phyloP scores from a whole-genome alignment of 2,113 vertebrate species.

The Morone saxatilis region DNA sequence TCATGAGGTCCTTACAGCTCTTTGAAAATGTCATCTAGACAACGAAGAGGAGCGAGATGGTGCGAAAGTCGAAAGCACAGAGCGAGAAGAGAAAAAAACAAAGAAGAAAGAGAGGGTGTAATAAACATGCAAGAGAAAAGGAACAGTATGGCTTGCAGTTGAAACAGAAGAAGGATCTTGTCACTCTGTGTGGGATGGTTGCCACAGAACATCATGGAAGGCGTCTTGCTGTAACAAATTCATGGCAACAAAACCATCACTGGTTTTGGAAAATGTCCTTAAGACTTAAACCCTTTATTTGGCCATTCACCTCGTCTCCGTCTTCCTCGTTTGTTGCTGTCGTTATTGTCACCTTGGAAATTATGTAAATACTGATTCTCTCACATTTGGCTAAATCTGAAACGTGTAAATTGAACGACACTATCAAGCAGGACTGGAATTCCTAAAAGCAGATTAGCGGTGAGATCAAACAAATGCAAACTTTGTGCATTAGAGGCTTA shows the following conservation, averaged over 20 bases:
- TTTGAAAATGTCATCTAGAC: constrained; percentile 97
- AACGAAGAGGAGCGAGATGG: background rate
- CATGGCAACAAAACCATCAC: constrained; percentile 12
- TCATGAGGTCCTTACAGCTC: constrained; percentile 96
- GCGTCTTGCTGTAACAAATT: constrained; percentile 46
- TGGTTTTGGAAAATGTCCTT: constrained; percentile 38
- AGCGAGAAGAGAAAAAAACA: constrained; percentile 10
- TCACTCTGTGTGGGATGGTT: constrained; percentile 22
- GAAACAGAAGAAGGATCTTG: constrained; percentile 31
- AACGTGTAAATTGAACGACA: constrained; percentile 17
- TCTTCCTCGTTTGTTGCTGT: constrained; percentile 43
- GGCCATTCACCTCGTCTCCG: constrained; percentile 38
- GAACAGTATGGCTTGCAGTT: constrained; percentile 19
- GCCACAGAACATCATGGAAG: constrained; percentile 23
- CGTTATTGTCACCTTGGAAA: constrained; percentile 34
- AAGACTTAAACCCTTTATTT: constrained; percentile 50
- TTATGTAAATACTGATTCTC: constrained; percentile 59
- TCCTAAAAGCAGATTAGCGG: constrained; percentile 28
- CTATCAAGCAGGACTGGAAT: constrained; percentile 30
- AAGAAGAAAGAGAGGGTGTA: constrained; percentile 11
- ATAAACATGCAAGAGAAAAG: constrained; percentile 12
- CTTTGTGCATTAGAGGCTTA: constrained; percentile 20
- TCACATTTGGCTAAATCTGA: constrained; percentile 30
- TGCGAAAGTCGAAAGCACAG: constrained; percentile 21
- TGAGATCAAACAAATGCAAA: constrained; percentile 12